Conservation (phyloP, 2,888 invertebrate genomes). For the Trissolcus japonicus region DNA sequence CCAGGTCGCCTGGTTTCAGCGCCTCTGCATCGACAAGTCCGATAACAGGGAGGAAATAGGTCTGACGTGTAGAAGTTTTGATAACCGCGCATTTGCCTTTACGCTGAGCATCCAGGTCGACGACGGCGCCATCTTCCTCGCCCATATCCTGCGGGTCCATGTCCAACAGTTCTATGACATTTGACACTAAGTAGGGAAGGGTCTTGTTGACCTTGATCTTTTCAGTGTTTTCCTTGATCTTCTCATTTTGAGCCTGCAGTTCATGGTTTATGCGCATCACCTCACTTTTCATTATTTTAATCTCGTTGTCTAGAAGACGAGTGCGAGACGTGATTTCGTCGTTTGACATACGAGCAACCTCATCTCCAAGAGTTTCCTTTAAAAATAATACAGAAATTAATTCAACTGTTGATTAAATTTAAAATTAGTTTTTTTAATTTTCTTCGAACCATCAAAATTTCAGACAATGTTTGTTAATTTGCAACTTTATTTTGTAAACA, state of each 20-base stretch:
- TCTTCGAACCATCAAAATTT: not conserved
- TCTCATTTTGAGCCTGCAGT: constrained; percentile 96
- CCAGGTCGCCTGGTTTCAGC: constrained; percentile 96
- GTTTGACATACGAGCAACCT: constrained; percentile 94
- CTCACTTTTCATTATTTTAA: constrained; percentile 99
- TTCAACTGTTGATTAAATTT: too few relatives aligned
- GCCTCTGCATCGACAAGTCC: constrained; percentile 98
- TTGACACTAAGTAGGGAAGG: constrained; percentile 97
- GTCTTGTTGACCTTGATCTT: constrained; percentile 99
- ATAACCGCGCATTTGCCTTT: constrained; percentile 99
- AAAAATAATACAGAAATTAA: not conserved
- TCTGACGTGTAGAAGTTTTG: constrained; percentile 98
- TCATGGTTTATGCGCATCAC: constrained; percentile 98
- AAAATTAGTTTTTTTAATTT: not conserved
- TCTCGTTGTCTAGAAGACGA: constrained; percentile 98
- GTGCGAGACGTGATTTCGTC: constrained; percentile 97
- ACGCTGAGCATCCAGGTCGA: constrained; percentile 97
- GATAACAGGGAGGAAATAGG: constrained; percentile 99
- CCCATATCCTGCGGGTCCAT: constrained; percentile 97
- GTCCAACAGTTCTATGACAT: constrained; percentile 98
- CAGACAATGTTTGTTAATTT: not conserved
- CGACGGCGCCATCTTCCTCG: constrained; percentile 98
- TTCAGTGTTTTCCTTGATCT: constrained; percentile 98
- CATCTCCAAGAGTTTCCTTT: constrained; percentile 88
- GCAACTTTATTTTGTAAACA: not conserved